Evolutionary conservation across 1,140 invertebrate species (phyloP).

Genomic region (Halotydeus destructor): DNA sequence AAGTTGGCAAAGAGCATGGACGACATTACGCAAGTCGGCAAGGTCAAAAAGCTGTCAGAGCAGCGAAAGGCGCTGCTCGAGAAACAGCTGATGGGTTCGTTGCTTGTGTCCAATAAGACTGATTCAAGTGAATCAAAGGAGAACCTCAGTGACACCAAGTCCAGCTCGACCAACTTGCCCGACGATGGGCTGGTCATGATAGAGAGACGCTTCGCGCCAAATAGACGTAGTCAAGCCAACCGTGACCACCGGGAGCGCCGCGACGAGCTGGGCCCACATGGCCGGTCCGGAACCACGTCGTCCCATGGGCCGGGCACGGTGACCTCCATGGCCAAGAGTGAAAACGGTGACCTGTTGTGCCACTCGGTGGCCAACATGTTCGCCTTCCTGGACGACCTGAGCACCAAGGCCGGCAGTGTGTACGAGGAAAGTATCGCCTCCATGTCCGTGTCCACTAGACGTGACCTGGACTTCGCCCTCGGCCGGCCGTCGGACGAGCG

Average conservation of each 20-base stretch:
- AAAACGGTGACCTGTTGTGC: conserved; percentile 4
- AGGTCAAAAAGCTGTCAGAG: conserved; percentile 46
- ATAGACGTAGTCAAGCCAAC: not conserved
- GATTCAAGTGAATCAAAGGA: not conserved
- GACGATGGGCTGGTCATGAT: too few species aligned
- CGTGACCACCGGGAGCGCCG: conserved; percentile 16
- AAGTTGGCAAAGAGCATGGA: conserved; percentile 24
- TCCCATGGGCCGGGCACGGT: not conserved
- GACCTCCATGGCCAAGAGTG: conserved; percentile 1
- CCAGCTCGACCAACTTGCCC: not conserved
- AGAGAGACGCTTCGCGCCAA: not conserved
- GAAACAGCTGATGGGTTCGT: conserved; percentile 44
- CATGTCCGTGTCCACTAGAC: not conserved
- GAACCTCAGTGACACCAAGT: not conserved
- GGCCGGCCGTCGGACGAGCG: not conserved
- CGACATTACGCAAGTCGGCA: conserved; percentile 29
- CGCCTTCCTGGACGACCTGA: conserved; percentile 3
- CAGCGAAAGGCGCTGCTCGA: conserved; percentile 60
- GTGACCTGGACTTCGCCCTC: not conserved
- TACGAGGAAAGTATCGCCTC: conserved; percentile 6
- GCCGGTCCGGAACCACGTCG: conserved; percentile 7
- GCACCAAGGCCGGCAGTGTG: not conserved
- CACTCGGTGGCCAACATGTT: not conserved
- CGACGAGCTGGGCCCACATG: conserved; percentile 17
- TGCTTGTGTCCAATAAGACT: not conserved